Evolutionary conservation across 2,888 invertebrate species (phyloP), one percentile per base, ranked within the genome.

Genomic region (Trachelus iudaicus): DNA sequence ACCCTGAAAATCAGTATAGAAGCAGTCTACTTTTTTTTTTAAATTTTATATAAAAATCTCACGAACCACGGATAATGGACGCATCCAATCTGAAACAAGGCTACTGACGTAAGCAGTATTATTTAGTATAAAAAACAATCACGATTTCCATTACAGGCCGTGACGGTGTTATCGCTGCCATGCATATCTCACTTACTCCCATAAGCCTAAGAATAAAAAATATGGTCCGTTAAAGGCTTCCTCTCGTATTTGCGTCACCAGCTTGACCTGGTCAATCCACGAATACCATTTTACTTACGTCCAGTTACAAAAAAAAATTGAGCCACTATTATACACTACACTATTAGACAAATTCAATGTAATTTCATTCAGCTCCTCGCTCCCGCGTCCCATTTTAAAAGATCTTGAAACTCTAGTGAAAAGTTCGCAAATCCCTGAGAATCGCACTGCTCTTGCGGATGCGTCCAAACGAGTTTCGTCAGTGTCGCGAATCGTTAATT

Each of bases 261-360:
- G 76, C 68, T 34, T 77, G 76, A 77, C 76, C 76, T 73, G 73
- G 73, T 73, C 73, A 77, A 77, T 30, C 30, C 73, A 68, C 73
- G 23, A 56, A 56, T 56, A 23, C 2, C 6, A 23, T 56, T 56
- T 56, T 23, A 23, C 23, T 56, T 56, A 23, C 23, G 6, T 40
- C 6, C 1, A 0, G 15, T 6, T 1, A n/a, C n/a, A 40, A 15
- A 15, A 40, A 40, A 40, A 40, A 15, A 40, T 23, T 23, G 0
- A 23, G 4, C 40, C 15, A 23, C 23, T 40, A 9, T 56, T 56
- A 9, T 23, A 9, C 33, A 33, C 33, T 33, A 33, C 33, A 23
- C 2, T 56, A 56, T 23, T 56, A 9, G 15, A 56, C 15, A 9
- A 56, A 35, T 35, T 35, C 35, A 11, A 35, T 35, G 11, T 3